These are phyloP conservation scores for Taphrorychus bicolor DNA, from an alignment of 2,888 invertebrate genomes.

Conservation along the genomic window DNA sequence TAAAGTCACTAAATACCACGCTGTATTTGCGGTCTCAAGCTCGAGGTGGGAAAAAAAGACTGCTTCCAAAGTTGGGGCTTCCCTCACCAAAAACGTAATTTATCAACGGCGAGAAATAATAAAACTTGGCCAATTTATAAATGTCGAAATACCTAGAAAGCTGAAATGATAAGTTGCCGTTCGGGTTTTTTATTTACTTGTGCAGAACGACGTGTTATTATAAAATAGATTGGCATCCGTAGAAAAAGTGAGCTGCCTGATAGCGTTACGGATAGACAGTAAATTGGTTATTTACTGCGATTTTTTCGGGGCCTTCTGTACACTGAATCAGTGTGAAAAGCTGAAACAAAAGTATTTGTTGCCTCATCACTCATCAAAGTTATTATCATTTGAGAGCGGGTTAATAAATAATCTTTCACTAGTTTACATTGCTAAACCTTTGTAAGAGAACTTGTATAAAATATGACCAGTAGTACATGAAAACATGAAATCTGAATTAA, in stretches of 20 bases:
- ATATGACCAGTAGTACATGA: neutral
- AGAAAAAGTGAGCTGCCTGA: slow-evolving; percentile 12
- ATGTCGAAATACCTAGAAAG: slow-evolving; percentile 41
- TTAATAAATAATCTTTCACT: no score
- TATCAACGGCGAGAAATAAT: slow-evolving; percentile 40
- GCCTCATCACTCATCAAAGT: no score
- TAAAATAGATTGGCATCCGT: slow-evolving; percentile 25
- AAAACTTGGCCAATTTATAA: slow-evolving; percentile 41
- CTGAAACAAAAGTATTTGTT: no score
- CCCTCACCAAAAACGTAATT: slow-evolving; percentile 33
- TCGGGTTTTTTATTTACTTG: slow-evolving; percentile 33
- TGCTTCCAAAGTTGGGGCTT: slow-evolving; percentile 1
- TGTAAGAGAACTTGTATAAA: no score
- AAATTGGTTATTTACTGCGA: slow-evolving; percentile 19
- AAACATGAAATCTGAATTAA: neutral
- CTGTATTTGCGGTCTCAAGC: neutral
- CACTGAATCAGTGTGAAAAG: no score
- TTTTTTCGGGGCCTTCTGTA: no score
- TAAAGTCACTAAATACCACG: neutral
- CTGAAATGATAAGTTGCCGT: slow-evolving; percentile 41
- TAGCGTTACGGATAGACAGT: slow-evolving; percentile 26
- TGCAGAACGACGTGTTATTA: slow-evolving; percentile 32
- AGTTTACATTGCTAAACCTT: no score
- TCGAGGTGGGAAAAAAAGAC: neutral
- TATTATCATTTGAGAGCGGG: no score